Evolutionary conservation across 2,888 invertebrate genomes (phyloP).

Genomic region (Drosophila anomelani): DNA sequence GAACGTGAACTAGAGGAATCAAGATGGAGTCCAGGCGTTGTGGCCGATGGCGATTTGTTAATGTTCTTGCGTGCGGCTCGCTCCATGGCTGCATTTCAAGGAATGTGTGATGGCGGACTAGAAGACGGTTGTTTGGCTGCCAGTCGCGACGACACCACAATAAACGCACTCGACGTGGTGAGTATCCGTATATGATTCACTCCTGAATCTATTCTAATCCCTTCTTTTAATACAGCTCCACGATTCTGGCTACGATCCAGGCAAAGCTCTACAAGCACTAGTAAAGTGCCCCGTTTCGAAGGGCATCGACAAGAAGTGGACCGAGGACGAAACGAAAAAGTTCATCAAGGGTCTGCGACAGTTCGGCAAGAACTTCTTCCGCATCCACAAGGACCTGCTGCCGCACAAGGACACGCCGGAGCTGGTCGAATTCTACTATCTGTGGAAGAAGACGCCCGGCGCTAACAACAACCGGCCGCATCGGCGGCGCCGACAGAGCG

Average conservation of each 20-base stretch:
- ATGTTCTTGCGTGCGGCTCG: slow-evolving; percentile 99
- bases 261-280: slow-evolving; percentile 97
- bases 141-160: slow-evolving; percentile 98
- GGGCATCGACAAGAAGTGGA: slow-evolving; percentile 99
- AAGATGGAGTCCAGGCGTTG: slow-evolving; percentile 97
- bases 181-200: slow-evolving; percentile 70
- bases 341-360: slow-evolving; percentile 99
- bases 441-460: slow-evolving; percentile 99
- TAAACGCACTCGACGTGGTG: slow-evolving; percentile 97
- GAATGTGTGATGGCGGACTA: slow-evolving; percentile 99
- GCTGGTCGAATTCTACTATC: slow-evolving; percentile 98
- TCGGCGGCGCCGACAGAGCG: slow-evolving; percentile 93
- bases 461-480: slow-evolving; percentile 98
- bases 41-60: slow-evolving; percentile 96
- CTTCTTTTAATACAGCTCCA: slow-evolving; percentile 88
- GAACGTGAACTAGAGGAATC: slow-evolving; percentile 90
- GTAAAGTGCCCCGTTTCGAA: slow-evolving; percentile 98
- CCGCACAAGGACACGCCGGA: slow-evolving; percentile 99
- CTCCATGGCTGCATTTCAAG: slow-evolving; percentile 99
- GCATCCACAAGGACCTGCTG: slow-evolving; percentile 97
- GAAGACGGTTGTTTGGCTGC: slow-evolving; percentile 99
- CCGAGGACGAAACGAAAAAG: slow-evolving; percentile 98
- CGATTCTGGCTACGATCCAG: slow-evolving; percentile 98
- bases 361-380: slow-evolving; percentile 99
- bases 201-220: background rate